These are phyloP conservation scores for Phocoena phocoena DNA, from an alignment of 2,113 vertebrate species.

Conservation along the genomic window DNA sequence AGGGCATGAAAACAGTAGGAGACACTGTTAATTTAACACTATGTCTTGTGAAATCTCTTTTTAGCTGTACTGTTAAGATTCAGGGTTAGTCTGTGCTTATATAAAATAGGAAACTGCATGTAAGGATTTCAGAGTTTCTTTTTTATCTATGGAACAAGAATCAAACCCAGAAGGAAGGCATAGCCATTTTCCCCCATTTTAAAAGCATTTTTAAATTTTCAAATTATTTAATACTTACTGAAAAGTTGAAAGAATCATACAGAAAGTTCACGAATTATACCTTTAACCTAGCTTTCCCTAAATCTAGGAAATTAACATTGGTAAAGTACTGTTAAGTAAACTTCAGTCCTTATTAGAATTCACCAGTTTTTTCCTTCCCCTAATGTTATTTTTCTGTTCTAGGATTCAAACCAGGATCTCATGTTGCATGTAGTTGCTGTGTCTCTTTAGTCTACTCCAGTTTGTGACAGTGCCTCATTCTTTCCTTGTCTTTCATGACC, in stretches of 20 bases:
- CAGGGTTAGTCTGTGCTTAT: neutral
- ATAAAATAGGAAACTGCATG: neutral
- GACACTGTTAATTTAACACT: neutral
- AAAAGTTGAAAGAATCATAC: neutral
- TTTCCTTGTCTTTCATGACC: neutral
- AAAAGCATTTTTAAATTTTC: neutral
- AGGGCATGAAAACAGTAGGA: neutral
- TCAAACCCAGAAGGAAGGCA: neutral
- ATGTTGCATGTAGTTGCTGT: neutral
- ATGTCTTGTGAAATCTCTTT: neutral
- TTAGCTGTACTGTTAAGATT: neutral
- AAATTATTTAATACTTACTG: neutral
- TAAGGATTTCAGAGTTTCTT: neutral
- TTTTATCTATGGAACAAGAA: neutral
- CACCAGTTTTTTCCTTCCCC: neutral
- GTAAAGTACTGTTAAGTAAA: neutral
- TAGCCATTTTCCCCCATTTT: neutral
- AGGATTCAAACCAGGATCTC: neutral
- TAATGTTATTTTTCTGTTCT: neutral
- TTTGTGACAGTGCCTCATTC: neutral
- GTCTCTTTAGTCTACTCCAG: neutral
- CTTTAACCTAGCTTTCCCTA: neutral
- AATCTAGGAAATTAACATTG: neutral
- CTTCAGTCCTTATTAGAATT: neutral
- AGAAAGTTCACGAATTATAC: neutral